These are phyloP conservation scores for Brachionus paranguensis DNA, from an alignment of 1,140 invertebrate species.

Conservation along the genomic window DNA sequence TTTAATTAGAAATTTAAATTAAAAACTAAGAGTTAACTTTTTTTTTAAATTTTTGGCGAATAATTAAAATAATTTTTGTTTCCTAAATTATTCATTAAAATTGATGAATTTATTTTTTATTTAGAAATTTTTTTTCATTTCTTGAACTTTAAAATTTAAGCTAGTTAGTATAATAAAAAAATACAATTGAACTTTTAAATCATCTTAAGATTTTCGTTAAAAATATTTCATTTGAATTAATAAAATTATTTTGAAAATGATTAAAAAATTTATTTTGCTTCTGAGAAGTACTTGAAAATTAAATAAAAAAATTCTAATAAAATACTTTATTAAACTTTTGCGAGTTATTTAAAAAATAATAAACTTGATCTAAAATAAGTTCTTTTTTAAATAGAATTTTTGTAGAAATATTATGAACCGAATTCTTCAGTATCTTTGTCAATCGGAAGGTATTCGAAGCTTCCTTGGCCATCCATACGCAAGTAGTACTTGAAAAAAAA, in stretches of 20 bases:
- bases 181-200: too few species aligned
- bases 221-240: background rate
- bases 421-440: constrained; percentile 79
- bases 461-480: constrained; percentile 86
- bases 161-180: too few species aligned
- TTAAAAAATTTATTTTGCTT: too few species aligned
- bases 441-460: constrained; percentile 77
- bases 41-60: too few species aligned
- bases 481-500: constrained; percentile 68
- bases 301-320: background rate
- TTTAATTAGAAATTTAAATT: too few species aligned
- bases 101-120: too few species aligned
- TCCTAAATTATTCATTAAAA: too few species aligned
- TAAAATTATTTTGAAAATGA: background rate
- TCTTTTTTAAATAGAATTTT: background rate
- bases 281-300: background rate
- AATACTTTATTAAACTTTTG: background rate
- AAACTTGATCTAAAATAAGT: background rate
- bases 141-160: too few species aligned
- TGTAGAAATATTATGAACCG: constrained; percentile 69
- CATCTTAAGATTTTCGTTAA: too few species aligned
- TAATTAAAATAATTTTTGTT: too few species aligned
- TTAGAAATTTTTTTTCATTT: too few species aligned
- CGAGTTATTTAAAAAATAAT: background rate
- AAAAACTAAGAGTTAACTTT: too few species aligned